Evolutionary conservation across 2,113 vertebrate species (phyloP).

Genomic region (Pterocles burchelli): DNA sequence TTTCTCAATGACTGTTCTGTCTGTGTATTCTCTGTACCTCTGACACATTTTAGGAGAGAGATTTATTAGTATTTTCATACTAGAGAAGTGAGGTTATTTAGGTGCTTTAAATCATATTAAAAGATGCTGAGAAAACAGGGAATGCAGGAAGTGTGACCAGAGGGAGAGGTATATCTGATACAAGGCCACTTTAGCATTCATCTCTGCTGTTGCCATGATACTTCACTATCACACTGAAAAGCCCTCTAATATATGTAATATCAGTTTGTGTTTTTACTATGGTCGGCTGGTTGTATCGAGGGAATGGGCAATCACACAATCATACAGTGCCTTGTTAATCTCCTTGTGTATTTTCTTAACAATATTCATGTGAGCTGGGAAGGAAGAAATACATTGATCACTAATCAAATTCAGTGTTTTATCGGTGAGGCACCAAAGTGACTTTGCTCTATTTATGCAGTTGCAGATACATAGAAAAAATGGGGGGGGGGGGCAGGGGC

Average conservation of each 20-base stretch:
- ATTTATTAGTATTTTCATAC: neutral
- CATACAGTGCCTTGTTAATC: neutral
- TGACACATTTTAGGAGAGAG: neutral
- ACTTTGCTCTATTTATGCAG: neutral
- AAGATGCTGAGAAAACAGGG: neutral
- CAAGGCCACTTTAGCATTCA: neutral
- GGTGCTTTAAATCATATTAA: neutral
- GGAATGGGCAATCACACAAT: neutral
- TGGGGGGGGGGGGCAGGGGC: rapidly evolving
- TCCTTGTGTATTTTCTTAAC: neutral
- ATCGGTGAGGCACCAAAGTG: neutral
- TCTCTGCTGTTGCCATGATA: neutral
- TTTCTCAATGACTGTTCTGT: neutral
- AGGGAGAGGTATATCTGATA: neutral
- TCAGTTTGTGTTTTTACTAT: neutral
- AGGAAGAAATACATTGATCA: neutral
- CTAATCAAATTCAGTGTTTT: neutral
- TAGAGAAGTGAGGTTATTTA: neutral
- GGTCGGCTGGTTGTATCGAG: neutral
- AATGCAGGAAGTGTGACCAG: neutral
- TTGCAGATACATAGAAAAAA: neutral
- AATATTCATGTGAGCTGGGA: neutral
- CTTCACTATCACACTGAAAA: neutral
- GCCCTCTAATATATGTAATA: neutral
- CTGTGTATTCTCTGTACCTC: neutral